Percentiles rank a stretch among this genome's conserved stretches.
Evolutionary conservation across 2,113 vertebrate species (phyloP).

Genomic region (Ceyx margarethae): DNA sequence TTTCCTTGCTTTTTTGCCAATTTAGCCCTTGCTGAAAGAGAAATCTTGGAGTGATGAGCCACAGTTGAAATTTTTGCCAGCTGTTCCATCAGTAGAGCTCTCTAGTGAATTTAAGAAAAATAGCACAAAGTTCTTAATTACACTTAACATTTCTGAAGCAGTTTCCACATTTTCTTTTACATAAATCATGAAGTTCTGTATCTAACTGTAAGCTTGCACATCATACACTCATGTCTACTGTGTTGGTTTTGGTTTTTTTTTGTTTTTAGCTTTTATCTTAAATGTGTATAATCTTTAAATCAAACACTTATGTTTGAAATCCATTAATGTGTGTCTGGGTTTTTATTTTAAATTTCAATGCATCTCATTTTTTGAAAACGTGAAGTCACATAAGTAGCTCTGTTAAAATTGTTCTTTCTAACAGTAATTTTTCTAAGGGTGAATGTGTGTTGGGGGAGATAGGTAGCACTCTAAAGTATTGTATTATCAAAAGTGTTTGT

Average conservation of each 20-base stretch:
- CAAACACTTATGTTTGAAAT: conserved; percentile 41
- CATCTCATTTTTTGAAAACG: conserved; percentile 28
- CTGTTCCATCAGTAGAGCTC: neutral
- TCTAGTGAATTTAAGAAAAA: neutral
- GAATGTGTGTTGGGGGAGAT: conserved; percentile 35
- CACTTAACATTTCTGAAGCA: neutral
- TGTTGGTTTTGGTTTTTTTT: neutral
- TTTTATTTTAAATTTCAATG: conserved; percentile 40
- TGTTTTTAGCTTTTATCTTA: conserved; percentile 16
- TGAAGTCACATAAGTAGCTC: conserved; percentile 16
- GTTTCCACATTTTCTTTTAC: conserved; percentile 7
- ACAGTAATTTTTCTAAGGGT: neutral
- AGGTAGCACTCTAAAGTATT: conserved; percentile 49
- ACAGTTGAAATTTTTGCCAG: neutral
- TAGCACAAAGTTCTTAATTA: neutral
- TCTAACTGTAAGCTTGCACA: neutral
- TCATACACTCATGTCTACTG: conserved; percentile 16
- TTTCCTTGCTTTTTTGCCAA: neutral
- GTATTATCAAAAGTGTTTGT: conserved; percentile 70
- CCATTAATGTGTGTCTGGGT: conserved; percentile 21
- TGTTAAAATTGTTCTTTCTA: neutral
- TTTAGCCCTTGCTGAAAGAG: neutral
- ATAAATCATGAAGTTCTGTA: conserved; percentile 15
- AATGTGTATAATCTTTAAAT: conserved; percentile 29
- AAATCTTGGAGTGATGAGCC: neutral